A percentile compares a stretch with the other conserved stretches of the same genome.
Evolutionary conservation across 2,888 invertebrate species (phyloP).

Genomic region (Oegoconia quadripuncta): DNA sequence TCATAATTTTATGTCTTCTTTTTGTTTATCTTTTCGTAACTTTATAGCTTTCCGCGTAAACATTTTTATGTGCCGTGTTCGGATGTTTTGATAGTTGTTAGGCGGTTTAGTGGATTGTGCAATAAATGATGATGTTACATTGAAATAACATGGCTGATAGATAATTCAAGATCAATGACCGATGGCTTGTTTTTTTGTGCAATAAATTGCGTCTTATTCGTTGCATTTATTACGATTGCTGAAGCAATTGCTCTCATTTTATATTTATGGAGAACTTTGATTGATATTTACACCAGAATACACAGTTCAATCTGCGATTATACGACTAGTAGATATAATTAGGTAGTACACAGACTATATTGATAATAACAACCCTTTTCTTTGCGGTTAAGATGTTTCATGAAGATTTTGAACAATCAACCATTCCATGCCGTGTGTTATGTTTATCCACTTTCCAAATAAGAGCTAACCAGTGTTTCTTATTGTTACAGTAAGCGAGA

Average conservation of each 20-base stretch:
- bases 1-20: conserved; percentile 79
- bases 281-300: no score
- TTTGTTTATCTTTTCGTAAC: conserved; percentile 78
- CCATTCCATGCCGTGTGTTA: no score
- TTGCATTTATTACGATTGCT: neutral
- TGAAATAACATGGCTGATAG: conserved; percentile 5
- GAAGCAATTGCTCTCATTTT: no score
- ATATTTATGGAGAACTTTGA: no score
- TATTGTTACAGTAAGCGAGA: conserved; percentile 58
- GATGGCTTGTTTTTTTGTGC: conserved; percentile 20
- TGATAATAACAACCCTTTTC: no score
- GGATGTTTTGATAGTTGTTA: neutral
- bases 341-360: no score
- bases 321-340: no score
- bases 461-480: neutral
- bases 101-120: conserved; percentile 5
- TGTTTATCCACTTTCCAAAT: no score
- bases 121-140: conserved; percentile 9
- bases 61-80: conserved; percentile 29
- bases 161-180: conserved; percentile 17
- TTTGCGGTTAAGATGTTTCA: no score
- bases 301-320: no score
- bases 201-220: conserved; percentile 10
- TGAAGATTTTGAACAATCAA: no score
- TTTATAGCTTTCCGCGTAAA: conserved; percentile 69